phyloP scores from a whole-genome alignment of 2,113 vertebrate species.

The Ammodytes marinus region DNA sequence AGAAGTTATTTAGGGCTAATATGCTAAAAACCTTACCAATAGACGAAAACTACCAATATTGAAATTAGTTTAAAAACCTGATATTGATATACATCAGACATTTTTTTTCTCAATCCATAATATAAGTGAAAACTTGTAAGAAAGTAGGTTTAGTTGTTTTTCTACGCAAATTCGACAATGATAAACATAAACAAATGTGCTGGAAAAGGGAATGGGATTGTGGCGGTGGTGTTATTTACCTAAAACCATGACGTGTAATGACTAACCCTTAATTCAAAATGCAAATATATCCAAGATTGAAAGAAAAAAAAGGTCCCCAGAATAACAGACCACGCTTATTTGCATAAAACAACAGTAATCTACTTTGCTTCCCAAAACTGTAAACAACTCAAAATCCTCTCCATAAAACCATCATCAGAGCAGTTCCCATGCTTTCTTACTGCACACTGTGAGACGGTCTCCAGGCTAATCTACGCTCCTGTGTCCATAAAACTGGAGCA shows the following conservation, averaged over 20 bases:
- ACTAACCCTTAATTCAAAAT: neutral
- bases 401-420: neutral
- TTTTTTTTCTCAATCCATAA: neutral
- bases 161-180: neutral
- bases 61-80: neutral
- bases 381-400: neutral
- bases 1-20: neutral
- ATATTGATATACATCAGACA: neutral
- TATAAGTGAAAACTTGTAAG: neutral
- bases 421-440: neutral
- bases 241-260: neutral
- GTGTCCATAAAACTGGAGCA: slow-evolving; percentile 14
- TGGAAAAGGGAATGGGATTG: neutral
- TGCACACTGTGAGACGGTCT: neutral
- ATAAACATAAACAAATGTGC: neutral
- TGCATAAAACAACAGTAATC: neutral
- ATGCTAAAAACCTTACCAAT: neutral
- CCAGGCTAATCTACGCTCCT: neutral
- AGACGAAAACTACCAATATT: neutral
- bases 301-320: neutral
- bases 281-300: neutral
- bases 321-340: neutral
- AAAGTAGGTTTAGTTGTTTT: too few relatives aligned
- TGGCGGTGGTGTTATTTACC: neutral
- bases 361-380: neutral